Evolutionary conservation across 2,797 vertebrate genomes (phyloP).

Genomic region (Saxicola maurus): DNA sequence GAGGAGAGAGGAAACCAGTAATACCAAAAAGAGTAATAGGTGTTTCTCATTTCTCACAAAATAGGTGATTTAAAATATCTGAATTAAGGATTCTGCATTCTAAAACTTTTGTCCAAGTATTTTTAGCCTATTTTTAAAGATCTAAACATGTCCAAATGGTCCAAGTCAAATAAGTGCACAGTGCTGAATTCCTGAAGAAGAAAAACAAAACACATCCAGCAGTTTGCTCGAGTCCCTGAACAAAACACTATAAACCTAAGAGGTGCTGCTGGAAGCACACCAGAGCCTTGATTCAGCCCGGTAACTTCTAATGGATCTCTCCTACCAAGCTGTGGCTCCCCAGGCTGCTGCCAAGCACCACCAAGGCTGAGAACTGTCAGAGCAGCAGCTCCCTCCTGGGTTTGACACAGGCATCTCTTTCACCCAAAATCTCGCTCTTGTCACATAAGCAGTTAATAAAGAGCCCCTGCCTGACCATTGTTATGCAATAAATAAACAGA

Average conservation of each 20-base stretch:
- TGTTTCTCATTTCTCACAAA: not conserved
- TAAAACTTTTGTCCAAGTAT: not conserved
- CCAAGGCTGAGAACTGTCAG: rapidly evolving
- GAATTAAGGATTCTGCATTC: not conserved
- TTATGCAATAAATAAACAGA: not conserved
- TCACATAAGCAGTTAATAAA: not conserved
- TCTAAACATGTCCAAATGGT: not conserved
- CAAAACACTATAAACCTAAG: not conserved
- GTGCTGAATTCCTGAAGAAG: not conserved
- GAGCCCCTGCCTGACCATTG: not conserved
- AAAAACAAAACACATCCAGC: not conserved
- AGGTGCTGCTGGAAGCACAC: not conserved
- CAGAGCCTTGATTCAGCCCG: not conserved
- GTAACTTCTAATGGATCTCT: not conserved
- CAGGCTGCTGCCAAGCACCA: not conserved
- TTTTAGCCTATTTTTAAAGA: not conserved
- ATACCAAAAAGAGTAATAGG: rapidly evolving
- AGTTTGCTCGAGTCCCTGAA: not conserved
- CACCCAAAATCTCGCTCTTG: not conserved
- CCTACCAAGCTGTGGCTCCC: not conserved
- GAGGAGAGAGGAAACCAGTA: not conserved
- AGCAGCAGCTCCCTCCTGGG: not conserved
- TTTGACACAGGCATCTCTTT: not conserved
- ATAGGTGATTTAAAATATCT: not conserved
- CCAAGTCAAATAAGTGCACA: rapidly evolving